Base-by-base conservation (phyloP, 1,140 invertebrate genomes). In the Hydropsyche tenuis region DNA sequence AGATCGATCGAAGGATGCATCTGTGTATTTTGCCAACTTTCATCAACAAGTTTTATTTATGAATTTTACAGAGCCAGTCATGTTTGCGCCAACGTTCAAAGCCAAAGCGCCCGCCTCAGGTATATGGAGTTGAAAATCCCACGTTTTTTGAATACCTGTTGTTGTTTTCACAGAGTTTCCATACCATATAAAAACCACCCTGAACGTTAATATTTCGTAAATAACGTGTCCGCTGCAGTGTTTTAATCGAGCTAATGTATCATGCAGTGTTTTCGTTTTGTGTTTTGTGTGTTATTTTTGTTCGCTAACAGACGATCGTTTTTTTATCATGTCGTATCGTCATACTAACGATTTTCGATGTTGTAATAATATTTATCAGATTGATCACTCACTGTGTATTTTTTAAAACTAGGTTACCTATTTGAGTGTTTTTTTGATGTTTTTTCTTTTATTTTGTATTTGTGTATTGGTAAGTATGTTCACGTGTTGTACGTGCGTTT, bases 31-130 rank as follows among this genome's bases (percentile, higher is more conserved):
- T 25, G 25, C 25, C 23, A 63, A 27, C 60, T 27, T 63, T 66
- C 20, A 53, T 60, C 62, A 74, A 20, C 48, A 25, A 25, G 23
- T 60, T 23, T 37, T 79, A 72, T 84, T 79, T 85, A 86, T 87
- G 81, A 82, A 83, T 79, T 85, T 89, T 88, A 77, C 88, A 89
- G 88, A 89, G 82, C 86, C 86, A 83, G 86, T 89, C 83, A 91
- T 90, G 89, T 89, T 91, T 79, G 87, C 87, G 78, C 91, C 91
- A 74, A 91, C 89, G 81, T 93, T 93, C 86, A 92, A 92, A 87
- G 91, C 91, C 79, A 90, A 89, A 78, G 89, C 90, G 77, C 86
- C 88, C 60, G 88, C 88, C 78, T 87, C 90, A 92, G 91, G 91
- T 92, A 92, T 37, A 71, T 73, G 30, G 30, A 37, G 9, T 4